Percentiles rank a stretch among this genome's conserved stretches.
Conservation (phyloP, 2,888 invertebrate species). For the Polydrusus pterygomalis region DNA sequence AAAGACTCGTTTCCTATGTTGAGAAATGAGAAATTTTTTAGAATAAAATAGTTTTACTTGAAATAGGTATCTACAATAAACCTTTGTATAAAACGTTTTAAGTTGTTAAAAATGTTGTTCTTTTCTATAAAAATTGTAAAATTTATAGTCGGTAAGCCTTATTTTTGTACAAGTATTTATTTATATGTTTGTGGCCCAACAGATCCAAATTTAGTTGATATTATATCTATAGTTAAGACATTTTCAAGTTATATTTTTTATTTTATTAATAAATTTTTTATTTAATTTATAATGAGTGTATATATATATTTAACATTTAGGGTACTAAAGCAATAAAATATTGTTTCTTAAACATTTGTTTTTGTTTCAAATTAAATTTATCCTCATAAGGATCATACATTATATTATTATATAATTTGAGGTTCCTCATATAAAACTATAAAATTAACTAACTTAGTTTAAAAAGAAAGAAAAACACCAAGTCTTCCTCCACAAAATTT, state of each 20-base stretch:
- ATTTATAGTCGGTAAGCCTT: conserved; percentile 57
- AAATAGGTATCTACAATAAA: conserved; percentile 11
- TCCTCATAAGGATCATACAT: too few relatives aligned
- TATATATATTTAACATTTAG: conserved; percentile 60
- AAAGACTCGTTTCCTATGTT: too few relatives aligned
- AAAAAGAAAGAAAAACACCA: too few relatives aligned
- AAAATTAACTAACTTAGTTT: too few relatives aligned
- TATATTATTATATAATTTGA: too few relatives aligned
- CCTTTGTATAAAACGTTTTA: conserved; percentile 9
- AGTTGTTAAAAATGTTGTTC: conserved; percentile 37
- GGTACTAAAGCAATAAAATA: conserved; percentile 66
- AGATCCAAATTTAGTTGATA: conserved; percentile 57
- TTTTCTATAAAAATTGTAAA: conserved; percentile 10
- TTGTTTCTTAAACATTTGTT: conserved; percentile 59
- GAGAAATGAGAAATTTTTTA: too few relatives aligned
- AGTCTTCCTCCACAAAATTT: too few relatives aligned
- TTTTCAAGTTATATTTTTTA: conserved; percentile 57
- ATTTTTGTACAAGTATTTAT: conserved; percentile 65
- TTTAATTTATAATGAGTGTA: conserved; percentile 64
- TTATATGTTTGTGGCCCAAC: conserved; percentile 58
- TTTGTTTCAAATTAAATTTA: too few relatives aligned
- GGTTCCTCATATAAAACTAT: too few relatives aligned
- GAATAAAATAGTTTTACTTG: conserved; percentile 20
- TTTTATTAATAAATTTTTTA: conserved; percentile 64
- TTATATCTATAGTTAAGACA: conserved; percentile 45